Conservation (phyloP, 2,797 vertebrate genomes). For the Cirrhinus mrigala region DNA sequence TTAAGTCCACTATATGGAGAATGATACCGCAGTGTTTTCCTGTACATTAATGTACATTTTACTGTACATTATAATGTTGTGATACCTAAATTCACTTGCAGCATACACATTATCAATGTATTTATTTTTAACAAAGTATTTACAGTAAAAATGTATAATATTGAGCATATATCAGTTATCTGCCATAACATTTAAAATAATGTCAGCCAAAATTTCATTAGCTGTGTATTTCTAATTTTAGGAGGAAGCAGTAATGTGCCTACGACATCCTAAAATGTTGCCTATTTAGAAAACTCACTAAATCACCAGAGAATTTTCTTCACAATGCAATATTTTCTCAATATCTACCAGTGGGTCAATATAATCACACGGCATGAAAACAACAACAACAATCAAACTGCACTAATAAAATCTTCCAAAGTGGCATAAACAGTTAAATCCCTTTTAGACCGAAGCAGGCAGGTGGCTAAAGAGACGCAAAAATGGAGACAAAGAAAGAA, state of each 20-base stretch:
- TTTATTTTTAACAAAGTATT: not conserved
- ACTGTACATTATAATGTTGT: not conserved
- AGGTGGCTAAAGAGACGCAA: constrained; percentile 56
- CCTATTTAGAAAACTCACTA: not conserved
- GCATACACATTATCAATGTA: not conserved
- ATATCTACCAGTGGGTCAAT: not conserved
- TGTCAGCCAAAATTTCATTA: not conserved
- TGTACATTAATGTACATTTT: no score
- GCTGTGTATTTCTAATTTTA: not conserved
- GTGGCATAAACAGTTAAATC: constrained; percentile 33
- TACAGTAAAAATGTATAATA: not conserved
- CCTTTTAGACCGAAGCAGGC: constrained; percentile 29
- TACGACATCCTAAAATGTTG: not conserved
- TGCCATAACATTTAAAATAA: not conserved
- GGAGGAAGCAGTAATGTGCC: not conserved
- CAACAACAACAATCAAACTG: constrained; percentile 5
- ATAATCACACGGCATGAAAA: not conserved
- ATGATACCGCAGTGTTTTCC: no score
- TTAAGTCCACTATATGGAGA: no score
- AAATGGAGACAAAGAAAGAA: constrained; percentile 63
- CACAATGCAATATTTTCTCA: constrained; percentile 1
- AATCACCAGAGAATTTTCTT: not conserved
- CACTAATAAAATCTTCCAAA: constrained; percentile 7
- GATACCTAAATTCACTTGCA: not conserved
- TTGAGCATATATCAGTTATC: not conserved